These are phyloP conservation scores for Chymomyza procnemis DNA, from an alignment of 2,888 invertebrate genomes.

Conservation along the genomic window DNA sequence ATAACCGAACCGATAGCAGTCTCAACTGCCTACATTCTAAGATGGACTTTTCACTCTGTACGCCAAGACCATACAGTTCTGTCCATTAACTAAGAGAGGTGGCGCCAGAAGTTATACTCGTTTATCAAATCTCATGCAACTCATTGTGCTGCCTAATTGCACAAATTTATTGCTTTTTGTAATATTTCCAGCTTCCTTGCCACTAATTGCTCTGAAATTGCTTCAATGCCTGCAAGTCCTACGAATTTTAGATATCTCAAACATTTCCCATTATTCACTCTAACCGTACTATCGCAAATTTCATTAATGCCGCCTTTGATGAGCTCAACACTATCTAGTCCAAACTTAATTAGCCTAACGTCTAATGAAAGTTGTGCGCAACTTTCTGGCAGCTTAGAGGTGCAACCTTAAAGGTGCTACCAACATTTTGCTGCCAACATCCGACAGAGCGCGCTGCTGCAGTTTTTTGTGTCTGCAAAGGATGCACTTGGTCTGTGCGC, in stretches of 20 bases:
- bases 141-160: too few species aligned
- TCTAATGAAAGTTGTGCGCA: constrained; percentile 47
- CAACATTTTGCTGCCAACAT: constrained; percentile 29
- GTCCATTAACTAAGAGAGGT: too few species aligned
- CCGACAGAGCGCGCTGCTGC: constrained; percentile 36
- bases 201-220: neutral
- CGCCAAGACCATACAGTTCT: too few species aligned
- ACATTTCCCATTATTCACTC: neutral
- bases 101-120: too few species aligned
- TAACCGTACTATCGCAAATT: neutral
- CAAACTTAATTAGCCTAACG: constrained; percentile 37
- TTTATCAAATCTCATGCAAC: too few species aligned
- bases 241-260: neutral
- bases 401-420: constrained; percentile 20
- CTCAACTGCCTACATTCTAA: too few species aligned
- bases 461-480: constrained; percentile 14
- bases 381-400: constrained; percentile 9
- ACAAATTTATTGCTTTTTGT: neutral
- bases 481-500: constrained; percentile 1
- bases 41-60: too few species aligned
- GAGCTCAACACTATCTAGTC: neutral
- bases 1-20: too few species aligned
- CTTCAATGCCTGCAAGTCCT: neutral
- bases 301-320: neutral
- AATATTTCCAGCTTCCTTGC: neutral